Conservation (phyloP, 1,140 invertebrate species). For the Drosophila lini region DNA sequence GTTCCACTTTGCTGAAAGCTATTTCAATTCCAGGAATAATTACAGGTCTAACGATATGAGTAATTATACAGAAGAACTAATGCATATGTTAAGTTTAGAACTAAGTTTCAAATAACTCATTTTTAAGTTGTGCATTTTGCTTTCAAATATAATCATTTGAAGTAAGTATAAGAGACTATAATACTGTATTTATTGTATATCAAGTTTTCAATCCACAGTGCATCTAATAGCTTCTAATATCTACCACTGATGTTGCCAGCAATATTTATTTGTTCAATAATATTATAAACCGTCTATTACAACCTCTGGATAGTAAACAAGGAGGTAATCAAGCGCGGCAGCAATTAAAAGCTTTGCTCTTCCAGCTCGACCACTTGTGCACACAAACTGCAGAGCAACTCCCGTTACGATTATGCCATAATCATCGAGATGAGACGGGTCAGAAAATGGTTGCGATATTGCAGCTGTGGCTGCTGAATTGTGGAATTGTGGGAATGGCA, state of each 20-base stretch:
- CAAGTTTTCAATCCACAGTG: no score
- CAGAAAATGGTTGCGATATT: constrained; percentile 21
- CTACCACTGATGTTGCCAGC: background rate
- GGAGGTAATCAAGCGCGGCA: constrained; percentile 58
- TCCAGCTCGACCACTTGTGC: constrained; percentile 56
- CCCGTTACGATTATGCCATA: constrained; percentile 37
- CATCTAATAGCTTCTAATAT: background rate
- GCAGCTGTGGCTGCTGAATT: constrained; percentile 23
- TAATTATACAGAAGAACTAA: background rate
- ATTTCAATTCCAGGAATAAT: constrained; percentile 20
- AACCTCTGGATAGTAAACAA: constrained; percentile 50
- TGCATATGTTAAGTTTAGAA: background rate
- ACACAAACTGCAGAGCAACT: constrained; percentile 39
- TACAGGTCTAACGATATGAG: background rate
- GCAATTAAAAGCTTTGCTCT: constrained; percentile 72
- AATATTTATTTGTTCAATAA: constrained; percentile 50
- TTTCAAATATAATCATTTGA: no score
- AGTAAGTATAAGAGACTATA: no score
- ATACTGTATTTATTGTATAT: no score
- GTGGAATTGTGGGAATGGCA: constrained; percentile 15
- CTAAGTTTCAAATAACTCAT: background rate
- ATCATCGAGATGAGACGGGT: constrained; percentile 31
- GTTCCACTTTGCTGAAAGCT: background rate
- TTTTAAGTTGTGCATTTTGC: no score
- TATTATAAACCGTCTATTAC: constrained; percentile 37